Conservation (phyloP, 2,797 vertebrate species). For the Macroramphosus scolopax region DNA sequence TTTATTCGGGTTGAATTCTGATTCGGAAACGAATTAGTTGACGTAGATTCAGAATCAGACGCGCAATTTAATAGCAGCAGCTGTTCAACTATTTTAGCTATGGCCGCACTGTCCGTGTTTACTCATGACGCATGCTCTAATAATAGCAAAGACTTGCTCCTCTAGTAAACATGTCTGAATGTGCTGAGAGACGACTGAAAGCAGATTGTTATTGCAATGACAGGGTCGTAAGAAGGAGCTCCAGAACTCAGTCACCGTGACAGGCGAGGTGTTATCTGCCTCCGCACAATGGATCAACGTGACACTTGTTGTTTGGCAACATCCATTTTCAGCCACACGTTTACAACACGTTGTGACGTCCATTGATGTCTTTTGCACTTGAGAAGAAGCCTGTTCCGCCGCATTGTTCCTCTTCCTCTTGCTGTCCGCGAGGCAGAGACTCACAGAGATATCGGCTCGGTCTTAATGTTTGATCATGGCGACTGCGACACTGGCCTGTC, state of each 20-base stretch:
- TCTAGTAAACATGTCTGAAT: constrained; percentile 28
- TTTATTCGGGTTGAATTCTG: too few species aligned
- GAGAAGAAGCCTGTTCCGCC: constrained; percentile 18
- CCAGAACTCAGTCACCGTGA: constrained; percentile 19
- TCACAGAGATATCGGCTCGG: constrained; percentile 12
- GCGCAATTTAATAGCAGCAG: constrained; percentile 21
- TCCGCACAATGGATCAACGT: constrained; percentile 42
- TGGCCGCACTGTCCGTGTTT: constrained; percentile 22
- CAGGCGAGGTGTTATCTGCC: constrained; percentile 32
- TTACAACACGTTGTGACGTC: constrained; percentile 51
- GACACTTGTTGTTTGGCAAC: constrained; percentile 52
- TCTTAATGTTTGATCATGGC: constrained; percentile 26
- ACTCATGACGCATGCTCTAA: constrained; percentile 38
- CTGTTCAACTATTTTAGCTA: constrained; percentile 36
- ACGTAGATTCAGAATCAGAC: neutral
- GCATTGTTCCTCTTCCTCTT: constrained; percentile 28
- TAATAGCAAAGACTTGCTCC: constrained; percentile 40
- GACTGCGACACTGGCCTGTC: constrained; percentile 12
- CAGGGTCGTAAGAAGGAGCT: constrained; percentile 17
- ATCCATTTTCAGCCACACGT: constrained; percentile 46
- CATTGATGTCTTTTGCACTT: constrained; percentile 27
- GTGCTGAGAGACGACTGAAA: constrained; percentile 27
- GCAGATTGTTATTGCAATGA: constrained; percentile 19
- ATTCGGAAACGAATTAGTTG: neutral
- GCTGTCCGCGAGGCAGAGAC: constrained; percentile 3